These are phyloP conservation scores for Neolamprologus fasciatus DNA, from an alignment of 2,113 vertebrate species.

Conservation along the genomic window DNA sequence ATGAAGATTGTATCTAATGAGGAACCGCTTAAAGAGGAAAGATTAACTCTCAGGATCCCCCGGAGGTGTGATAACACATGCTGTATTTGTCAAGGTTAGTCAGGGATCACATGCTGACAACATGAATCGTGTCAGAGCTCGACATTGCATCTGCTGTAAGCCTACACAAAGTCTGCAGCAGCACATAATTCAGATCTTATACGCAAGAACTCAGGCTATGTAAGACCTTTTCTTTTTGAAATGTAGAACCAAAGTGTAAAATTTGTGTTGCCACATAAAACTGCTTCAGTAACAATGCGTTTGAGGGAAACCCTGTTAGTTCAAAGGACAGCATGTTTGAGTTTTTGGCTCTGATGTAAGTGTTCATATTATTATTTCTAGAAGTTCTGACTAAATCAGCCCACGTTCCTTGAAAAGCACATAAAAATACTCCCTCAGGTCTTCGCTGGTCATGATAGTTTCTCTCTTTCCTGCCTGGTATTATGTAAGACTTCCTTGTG, in stretches of 20 bases:
- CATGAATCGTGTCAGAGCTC: background rate
- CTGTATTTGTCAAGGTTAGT: background rate
- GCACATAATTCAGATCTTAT: background rate
- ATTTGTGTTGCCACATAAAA: background rate
- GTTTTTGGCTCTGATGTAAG: background rate
- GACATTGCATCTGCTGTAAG: background rate
- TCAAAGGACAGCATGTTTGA: background rate
- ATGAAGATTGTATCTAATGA: background rate
- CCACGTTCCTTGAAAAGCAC: background rate
- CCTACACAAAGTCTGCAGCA: background rate
- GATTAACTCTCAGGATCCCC: conserved; percentile 1
- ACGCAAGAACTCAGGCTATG: background rate
- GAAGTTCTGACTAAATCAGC: background rate
- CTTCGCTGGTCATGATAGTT: background rate
- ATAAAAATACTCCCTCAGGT: conserved; percentile 25
- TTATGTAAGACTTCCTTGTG: background rate
- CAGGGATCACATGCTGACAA: background rate
- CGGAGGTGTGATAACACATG: background rate
- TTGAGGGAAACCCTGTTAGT: background rate
- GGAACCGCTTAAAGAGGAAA: background rate
- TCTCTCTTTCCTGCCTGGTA: background rate
- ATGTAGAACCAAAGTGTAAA: background rate
- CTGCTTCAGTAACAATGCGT: background rate
- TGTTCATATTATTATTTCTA: background rate
- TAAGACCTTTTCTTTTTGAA: background rate